Evolutionary conservation across 30 jellyfish, hydroid and myxozoan species (phyloP), one percentile per base, ranked within the genome.

Genomic region (Sanderia malayensis): DNA sequence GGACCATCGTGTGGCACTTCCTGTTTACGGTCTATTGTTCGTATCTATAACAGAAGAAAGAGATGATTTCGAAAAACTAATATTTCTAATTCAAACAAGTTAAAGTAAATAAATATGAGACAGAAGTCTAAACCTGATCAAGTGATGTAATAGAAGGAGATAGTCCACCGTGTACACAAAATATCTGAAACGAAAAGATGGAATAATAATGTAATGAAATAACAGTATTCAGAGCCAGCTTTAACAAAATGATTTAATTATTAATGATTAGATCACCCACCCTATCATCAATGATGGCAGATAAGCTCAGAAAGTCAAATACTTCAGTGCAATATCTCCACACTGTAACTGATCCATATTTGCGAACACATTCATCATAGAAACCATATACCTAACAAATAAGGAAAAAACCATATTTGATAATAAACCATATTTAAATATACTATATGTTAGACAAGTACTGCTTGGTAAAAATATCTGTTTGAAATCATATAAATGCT

Each of bases 1-100:
- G 96, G 96, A 41, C 99, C 99, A 57, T 93, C 99, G 33, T 93
- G 99, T 2, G 99, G 99, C 1, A 93, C 99, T 61, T 93, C 99
- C 67, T 93, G 99, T 41, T 93, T 93, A 29, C 99, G 70, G 65
- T 93, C 96, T 32, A 93, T 87, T 2, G 95, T 76, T 70, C 99
- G 89, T 26, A 93, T 86, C 99, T 93, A 61, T 11, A 57, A 67
- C 31, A 31, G 10, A 53, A 75, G 23, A 49, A 49, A 13, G 13
- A 37, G n/a, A n/a, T n/a, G n/a, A n/a, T n/a, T n/a, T n/a, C n/a
- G n/a, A n/a, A n/a, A n/a, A n/a, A n/a, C n/a, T n/a, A n/a, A n/a
- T n/a, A n/a, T n/a, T n/a, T n/a, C n/a, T n/a, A n/a, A n/a, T n/a
- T n/a, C n/a, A n/a, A n/a, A n/a, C n/a, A n/a, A n/a, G n/a, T n/a